Conservation (phyloP, 2,888 invertebrate genomes). For the Cerceris rybyensis region DNA sequence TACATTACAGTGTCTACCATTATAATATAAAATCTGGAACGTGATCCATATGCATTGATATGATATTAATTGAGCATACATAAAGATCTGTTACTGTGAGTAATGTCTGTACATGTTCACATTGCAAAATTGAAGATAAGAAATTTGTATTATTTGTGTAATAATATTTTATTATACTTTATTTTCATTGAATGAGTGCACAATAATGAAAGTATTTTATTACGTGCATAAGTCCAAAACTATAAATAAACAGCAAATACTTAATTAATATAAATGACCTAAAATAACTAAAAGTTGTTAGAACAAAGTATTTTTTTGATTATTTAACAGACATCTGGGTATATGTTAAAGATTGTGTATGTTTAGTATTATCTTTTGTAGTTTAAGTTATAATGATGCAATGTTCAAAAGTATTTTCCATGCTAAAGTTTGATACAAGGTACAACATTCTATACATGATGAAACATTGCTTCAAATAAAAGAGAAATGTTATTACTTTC, state of each 20-base stretch:
- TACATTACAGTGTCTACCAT: slow-evolving; percentile 58
- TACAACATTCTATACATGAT: no score
- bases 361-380: not conserved
- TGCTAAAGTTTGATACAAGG: no score
- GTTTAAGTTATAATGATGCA: no score
- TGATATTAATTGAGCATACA: slow-evolving; percentile 41
- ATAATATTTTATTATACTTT: slow-evolving; percentile 19
- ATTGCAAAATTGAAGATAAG: slow-evolving; percentile 39
- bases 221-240: slow-evolving; percentile 43
- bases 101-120: slow-evolving; percentile 38
- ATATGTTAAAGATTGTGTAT: not conserved
- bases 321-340: slow-evolving; percentile 10
- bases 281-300: slow-evolving; percentile 55
- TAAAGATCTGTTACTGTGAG: slow-evolving; percentile 51
- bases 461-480: no score
- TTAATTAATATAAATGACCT: slow-evolving; percentile 34
- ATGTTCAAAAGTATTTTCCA: no score
- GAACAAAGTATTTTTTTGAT: slow-evolving; percentile 57
- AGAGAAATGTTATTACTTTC: no score
- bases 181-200: slow-evolving; percentile 38
- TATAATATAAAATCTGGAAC: slow-evolving; percentile 28
- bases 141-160: slow-evolving; percentile 20
- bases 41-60: slow-evolving; percentile 26
- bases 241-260: slow-evolving; percentile 51
- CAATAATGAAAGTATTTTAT: slow-evolving; percentile 45